A percentile compares a stretch with the other conserved stretches of the same genome.
phyloP scores from a whole-genome alignment of 2,888 invertebrate species.

The Microctonus brassicae region DNA sequence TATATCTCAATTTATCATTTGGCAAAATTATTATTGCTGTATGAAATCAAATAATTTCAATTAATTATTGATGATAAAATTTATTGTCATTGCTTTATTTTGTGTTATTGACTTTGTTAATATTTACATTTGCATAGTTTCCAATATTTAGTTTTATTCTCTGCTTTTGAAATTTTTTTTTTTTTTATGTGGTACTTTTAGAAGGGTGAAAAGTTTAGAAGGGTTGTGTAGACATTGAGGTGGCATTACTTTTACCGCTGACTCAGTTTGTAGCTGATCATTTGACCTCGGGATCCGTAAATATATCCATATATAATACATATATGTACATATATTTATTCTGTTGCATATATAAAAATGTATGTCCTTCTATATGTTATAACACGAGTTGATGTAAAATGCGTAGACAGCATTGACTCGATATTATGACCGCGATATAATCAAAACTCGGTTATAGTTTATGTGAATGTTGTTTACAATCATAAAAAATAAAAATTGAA shows the following conservation, averaged over 20 bases:
- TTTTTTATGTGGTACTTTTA: no score
- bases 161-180: no score
- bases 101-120: no score
- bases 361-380: slow-evolving; percentile 4
- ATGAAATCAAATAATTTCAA: no score
- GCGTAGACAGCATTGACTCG: slow-evolving; percentile 9
- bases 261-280: slow-evolving; percentile 65
- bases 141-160: no score
- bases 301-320: slow-evolving; percentile 8
- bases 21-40: no score
- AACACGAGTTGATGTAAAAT: slow-evolving; percentile 10
- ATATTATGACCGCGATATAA: not conserved
- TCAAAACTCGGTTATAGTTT: not conserved
- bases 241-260: slow-evolving; percentile 60
- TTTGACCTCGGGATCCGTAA: slow-evolving; percentile 57
- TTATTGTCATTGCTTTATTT: no score
- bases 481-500: not conserved
- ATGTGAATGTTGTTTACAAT: not conserved
- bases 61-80: no score
- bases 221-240: slow-evolving; percentile 18
- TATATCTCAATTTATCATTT: not conserved
- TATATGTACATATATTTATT: slow-evolving; percentile 18
- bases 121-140: no score
- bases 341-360: slow-evolving; percentile 26
- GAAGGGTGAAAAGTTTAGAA: slow-evolving; percentile 14